Evolutionary conservation across 2,113 vertebrate genomes (phyloP), one percentile per base, ranked within the genome.

Genomic region (Donacobius atricapilla): DNA sequence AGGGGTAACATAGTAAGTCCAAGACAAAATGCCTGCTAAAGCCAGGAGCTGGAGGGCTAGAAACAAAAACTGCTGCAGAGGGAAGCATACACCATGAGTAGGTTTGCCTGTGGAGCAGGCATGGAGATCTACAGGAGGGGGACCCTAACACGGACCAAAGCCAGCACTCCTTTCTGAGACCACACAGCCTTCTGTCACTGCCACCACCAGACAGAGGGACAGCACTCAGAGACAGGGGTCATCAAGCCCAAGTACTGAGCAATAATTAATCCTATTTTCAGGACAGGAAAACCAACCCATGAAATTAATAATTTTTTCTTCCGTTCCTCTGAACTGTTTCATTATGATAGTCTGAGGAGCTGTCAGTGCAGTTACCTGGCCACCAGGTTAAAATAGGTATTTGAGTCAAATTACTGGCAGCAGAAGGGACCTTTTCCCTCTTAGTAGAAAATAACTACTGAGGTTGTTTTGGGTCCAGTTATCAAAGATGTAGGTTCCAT

Each of bases 91-190:
- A 22, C 10, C 6, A 9, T 7, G 4, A 76, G 39, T 63, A 87
- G 22, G 31, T 44, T 72, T 58, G 25, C 11, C 39, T 87, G 20
- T 12, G 33, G 15, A 33, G n/a, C 0, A 0, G 16, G 22, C n/a
- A 44, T 3, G 2, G 31, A 78, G 15, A 14, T 61, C 31, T 37
- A 2, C 6, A 12, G 31, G 9, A 57, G 40, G 44, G 24, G 18
- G 7, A 57, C 70, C 10, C n/a, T 39, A 9, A 15, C 5, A 21
- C 9, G 66, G 28, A 51, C 19, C 20, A 10, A 69, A 6, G 3
- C 22, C 42, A 70, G n/a, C 7, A 16, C 10, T 37, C 35, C 35
- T 45, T 39, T 61, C 19, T 27, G 48, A 80, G 47, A 31, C 9
- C 51, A 10, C 53, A 28, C 13, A 5, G 28, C 11, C 40, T 69